Evolutionary conservation across 2,113 vertebrate species (phyloP), one percentile per base, ranked within the genome.

Genomic region (Nesoenas mayeri): DNA sequence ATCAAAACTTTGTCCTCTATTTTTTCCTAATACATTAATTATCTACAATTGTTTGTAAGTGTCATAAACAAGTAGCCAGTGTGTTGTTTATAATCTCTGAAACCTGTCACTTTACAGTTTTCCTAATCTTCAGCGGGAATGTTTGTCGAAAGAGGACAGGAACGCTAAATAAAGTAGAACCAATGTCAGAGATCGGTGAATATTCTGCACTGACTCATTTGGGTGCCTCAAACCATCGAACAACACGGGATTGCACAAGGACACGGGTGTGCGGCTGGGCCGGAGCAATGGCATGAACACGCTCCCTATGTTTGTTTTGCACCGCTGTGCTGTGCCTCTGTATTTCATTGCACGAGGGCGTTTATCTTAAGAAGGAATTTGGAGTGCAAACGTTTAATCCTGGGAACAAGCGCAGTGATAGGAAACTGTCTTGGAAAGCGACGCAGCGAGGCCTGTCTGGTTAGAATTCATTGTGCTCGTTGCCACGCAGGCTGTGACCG

Each of bases 401-500:
- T 12, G 51, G 80, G 51, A 74, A 66, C 18, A 58, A 66, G 78
- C 9, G 65, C n/a, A 5, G 10, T 0, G 31, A 7, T 2, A 8
- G 91, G 72, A 21, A 40, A 42, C 22, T 12, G 58, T 3, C 8
- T 8, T 11, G 2, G 80, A 25, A 67, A 62, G 61, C 29, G 34
- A 11, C 2, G 12, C 4, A 2, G 80, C 2, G 5, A 5, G 9
- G 17, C 20, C 78, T 11, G 0, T 5, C 12, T 6, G 14, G 12
- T 10, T 24, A n/a, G 85, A 50, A 3, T 9, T 15, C 11, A 5
- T 2, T 48, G 81, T 1, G 62, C 14, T 17, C 44, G 2, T 24
- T 26, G 79, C 4, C 9, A 5, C 0, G 6, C 20, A 16, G 42
- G 0, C 66, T 0, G 1, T 5, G 1, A 2, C 11, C 1, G 6